A percentile compares a stretch with the other conserved stretches of the same genome.
These are phyloP conservation scores for Sitta carolinensis DNA, from an alignment of 2,797 vertebrate species.

Conservation along the genomic window DNA sequence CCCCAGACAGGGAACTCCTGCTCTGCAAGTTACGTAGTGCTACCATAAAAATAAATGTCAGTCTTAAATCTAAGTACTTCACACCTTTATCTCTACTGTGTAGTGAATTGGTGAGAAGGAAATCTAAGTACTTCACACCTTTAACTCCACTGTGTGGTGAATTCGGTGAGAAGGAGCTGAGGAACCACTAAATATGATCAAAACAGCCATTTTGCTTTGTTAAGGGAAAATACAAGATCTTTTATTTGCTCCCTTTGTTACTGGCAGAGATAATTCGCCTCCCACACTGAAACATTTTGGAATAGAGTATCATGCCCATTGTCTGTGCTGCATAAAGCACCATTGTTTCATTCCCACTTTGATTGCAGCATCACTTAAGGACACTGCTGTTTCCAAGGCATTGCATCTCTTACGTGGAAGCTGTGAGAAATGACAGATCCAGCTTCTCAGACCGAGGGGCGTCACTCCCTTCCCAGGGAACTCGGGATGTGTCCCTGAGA, in stretches of 20 bases:
- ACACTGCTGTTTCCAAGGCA: neutral
- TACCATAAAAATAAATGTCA: neutral
- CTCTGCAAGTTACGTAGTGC: neutral
- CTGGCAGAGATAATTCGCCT: slow-evolving; percentile 40
- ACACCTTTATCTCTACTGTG: neutral
- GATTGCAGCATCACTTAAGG: neutral
- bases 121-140: neutral
- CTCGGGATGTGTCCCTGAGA: neutral
- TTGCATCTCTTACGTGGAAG: neutral
- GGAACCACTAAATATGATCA: neutral
- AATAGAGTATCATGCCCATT: neutral
- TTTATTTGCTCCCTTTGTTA: slow-evolving; percentile 53
- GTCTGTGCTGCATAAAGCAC: neutral
- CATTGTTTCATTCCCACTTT: neutral
- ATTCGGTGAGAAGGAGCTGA: neutral
- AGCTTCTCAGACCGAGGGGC: neutral
- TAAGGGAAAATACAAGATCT: neutral
- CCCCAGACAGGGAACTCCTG: neutral
- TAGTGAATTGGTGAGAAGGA: neutral
- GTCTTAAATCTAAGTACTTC: neutral
- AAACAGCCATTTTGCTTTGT: slow-evolving; percentile 10
- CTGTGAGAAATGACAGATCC: neutral
- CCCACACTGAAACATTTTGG: neutral
- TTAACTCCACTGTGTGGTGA: neutral
- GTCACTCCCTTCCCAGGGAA: neutral